Conservation (phyloP, 2,797 vertebrate genomes). For the Diplodus puntazzo region DNA sequence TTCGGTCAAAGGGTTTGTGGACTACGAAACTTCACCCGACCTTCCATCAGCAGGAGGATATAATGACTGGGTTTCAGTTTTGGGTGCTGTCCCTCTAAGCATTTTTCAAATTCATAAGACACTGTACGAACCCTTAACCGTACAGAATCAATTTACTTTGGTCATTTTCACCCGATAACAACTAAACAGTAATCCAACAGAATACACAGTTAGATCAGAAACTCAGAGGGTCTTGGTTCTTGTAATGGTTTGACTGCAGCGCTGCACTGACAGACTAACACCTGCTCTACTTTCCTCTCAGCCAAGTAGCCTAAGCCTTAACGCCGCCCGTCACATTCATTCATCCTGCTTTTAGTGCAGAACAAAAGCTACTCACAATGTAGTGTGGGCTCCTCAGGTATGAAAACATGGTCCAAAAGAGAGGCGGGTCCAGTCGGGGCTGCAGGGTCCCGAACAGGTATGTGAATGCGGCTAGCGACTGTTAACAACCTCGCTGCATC, state of each 20-base stretch:
- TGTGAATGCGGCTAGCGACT: conserved; percentile 15
- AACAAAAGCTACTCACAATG: conserved; percentile 72
- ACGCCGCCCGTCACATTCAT: conserved; percentile 11
- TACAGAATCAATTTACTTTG: not conserved
- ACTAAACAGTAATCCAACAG: not conserved
- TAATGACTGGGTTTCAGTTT: too few species aligned
- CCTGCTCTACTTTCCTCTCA: conserved; percentile 56
- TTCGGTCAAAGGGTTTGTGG: too few species aligned
- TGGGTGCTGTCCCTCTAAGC: too few species aligned
- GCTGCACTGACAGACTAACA: conserved; percentile 31
- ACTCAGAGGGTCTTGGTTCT: not conserved
- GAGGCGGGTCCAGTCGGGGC: not conserved
- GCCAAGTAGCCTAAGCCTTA: conserved; percentile 60
- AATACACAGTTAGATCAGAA: not conserved
- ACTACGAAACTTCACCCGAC: too few species aligned
- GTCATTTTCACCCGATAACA: not conserved
- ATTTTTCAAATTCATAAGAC: too few species aligned
- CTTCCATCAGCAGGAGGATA: too few species aligned
- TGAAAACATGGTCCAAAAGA: conserved; percentile 77
- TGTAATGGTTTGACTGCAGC: too few species aligned
- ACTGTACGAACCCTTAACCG: too few species aligned
- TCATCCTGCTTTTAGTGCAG: not conserved
- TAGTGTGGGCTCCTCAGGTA: conserved; percentile 78
- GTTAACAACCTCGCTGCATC: conserved; percentile 27
- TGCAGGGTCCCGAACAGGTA: conserved; percentile 23